These are phyloP conservation scores for Parnassius glacialis DNA, from an alignment of 2,888 invertebrate genomes.

Conservation along the genomic window DNA sequence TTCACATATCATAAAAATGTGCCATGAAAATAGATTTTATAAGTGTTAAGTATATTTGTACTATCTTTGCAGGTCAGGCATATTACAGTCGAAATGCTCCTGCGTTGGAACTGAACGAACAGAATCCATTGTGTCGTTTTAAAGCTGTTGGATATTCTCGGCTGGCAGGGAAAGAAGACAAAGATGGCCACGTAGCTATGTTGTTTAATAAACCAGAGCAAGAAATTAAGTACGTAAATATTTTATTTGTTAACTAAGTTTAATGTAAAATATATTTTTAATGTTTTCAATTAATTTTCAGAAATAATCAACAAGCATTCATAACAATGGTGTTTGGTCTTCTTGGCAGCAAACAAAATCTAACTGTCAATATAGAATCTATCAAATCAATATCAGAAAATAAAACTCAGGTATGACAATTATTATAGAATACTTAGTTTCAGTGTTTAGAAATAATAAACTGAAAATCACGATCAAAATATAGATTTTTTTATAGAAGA, in stretches of 20 bases:
- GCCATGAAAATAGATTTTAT: not conserved
- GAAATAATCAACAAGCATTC: slow-evolving; percentile 86
- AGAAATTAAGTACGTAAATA: slow-evolving; percentile 84
- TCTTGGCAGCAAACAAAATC: slow-evolving; percentile 92
- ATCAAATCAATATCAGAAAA: slow-evolving; percentile 89
- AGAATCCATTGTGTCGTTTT: slow-evolving; percentile 95
- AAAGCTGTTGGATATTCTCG: slow-evolving; percentile 97
- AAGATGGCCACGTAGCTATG: slow-evolving; percentile 94
- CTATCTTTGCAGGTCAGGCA: slow-evolving; percentile 80
- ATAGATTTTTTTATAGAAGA: too few relatives aligned
- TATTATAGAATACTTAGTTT: not conserved
- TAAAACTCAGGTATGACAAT: slow-evolving; percentile 84
- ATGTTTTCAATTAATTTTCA: slow-evolving; percentile 44
- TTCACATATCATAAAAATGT: too few relatives aligned
- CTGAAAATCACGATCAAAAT: too few relatives aligned
- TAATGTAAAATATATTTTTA: not conserved
- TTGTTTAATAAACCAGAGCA: slow-evolving; percentile 90
- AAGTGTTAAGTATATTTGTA: not conserved
- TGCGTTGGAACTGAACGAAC: slow-evolving; percentile 91
- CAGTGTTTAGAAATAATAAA: too few relatives aligned
- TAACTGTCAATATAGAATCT: slow-evolving; percentile 88
- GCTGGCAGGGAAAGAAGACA: slow-evolving; percentile 92
- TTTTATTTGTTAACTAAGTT: slow-evolving; percentile 13
- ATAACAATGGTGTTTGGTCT: slow-evolving; percentile 84
- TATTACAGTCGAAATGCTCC: slow-evolving; percentile 89